These are phyloP conservation scores for Lycia hirtaria DNA, from an alignment of 2,888 invertebrate species.

Conservation along the genomic window DNA sequence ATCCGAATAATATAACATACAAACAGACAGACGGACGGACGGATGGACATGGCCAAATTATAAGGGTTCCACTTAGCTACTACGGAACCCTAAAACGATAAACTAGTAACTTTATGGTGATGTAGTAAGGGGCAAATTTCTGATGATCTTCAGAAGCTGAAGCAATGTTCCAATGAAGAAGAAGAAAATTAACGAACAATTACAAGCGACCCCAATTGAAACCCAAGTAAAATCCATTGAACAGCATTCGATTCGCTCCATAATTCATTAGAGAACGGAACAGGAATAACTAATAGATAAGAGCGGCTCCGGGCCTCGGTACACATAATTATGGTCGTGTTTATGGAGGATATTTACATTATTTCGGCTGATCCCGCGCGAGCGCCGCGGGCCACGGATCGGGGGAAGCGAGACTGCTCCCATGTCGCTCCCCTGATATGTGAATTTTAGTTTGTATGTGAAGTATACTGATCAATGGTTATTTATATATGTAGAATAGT, in stretches of 20 bases:
- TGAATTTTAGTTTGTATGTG: conserved; percentile 1
- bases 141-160: too few species aligned
- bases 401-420: neutral
- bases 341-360: conserved; percentile 41
- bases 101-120: too few species aligned
- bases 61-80: too few species aligned
- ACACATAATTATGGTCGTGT: conserved; percentile 46
- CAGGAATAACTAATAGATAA: conserved; percentile 20
- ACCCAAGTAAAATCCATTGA: conserved; percentile 3
- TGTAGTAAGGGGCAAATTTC: too few species aligned
- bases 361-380: conserved; percentile 40
- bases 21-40: too few species aligned
- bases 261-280: conserved; percentile 8
- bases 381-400: conserved; percentile 40
- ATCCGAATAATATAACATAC: too few species aligned
- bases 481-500: neutral
- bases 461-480: neutral
- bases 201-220: neutral
- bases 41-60: too few species aligned
- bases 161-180: neutral
- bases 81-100: too few species aligned
- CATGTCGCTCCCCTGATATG: neutral
- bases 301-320: conserved; percentile 32
- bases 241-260: neutral
- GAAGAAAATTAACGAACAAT: neutral